Evolutionary conservation across 2,888 invertebrate species (phyloP).

Genomic region (Mimas tiliae): DNA sequence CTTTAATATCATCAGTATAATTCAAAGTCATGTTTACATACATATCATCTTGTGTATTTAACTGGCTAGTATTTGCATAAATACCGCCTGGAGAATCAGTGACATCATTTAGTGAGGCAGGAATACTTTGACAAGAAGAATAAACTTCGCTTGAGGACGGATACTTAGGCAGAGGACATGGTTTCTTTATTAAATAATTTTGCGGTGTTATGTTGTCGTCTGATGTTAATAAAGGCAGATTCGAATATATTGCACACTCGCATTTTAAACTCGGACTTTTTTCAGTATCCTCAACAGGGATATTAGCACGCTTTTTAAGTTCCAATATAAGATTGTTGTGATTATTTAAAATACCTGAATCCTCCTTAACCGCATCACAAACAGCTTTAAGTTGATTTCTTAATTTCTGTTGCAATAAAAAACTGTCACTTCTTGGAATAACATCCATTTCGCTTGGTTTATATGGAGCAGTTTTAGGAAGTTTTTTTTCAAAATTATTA

Average conservation of each 20-base stretch:
- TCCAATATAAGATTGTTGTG: slow-evolving; percentile 36
- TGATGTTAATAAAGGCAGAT: background rate
- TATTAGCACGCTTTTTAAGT: slow-evolving; percentile 32
- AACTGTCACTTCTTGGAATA: slow-evolving; percentile 43
- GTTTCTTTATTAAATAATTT: background rate
- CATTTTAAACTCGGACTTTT: background rate
- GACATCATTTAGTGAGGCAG: background rate
- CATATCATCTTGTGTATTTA: background rate
- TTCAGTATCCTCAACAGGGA: background rate
- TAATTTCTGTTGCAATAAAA: slow-evolving; percentile 34
- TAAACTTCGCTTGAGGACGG: slow-evolving; percentile 1
- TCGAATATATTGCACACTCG: background rate
- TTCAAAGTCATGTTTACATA: slow-evolving; percentile 35
- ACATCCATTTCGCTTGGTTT: slow-evolving; percentile 32
- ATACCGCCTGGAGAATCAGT: background rate
- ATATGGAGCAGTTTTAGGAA: slow-evolving; percentile 32
- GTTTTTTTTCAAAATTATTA: slow-evolving; percentile 26
- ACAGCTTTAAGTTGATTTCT: slow-evolving; percentile 35
- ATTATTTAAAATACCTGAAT: slow-evolving; percentile 31
- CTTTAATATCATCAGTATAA: slow-evolving; percentile 56
- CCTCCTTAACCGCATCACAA: slow-evolving; percentile 32
- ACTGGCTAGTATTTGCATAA: background rate
- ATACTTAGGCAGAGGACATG: background rate
- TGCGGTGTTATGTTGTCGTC: too few relatives aligned
- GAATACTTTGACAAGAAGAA: slow-evolving; percentile 4